Base-by-base conservation (phyloP, 2,888 invertebrate genomes). In the Plusia festucae region DNA sequence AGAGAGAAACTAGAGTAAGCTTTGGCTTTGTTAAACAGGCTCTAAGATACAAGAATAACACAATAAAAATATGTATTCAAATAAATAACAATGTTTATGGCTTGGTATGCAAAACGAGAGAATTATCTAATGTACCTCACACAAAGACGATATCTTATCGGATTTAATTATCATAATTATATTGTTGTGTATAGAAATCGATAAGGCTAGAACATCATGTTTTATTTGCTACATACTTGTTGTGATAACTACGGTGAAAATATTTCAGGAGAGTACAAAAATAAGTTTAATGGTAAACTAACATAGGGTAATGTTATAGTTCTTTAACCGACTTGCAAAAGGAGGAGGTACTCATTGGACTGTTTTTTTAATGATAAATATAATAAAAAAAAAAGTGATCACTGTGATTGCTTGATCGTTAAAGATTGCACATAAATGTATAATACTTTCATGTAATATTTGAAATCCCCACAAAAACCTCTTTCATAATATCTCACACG, bases 81-180 rank as follows among this genome's bases (percentile, higher is more conserved):
- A 34, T 65, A 51, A 69, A 63, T 52, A 65, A 40, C 58, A 60
- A 24, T 22, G 6, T 30, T 49, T 24, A 59, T 34, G 49, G 2
- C 9, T 44, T 59, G 32, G 18, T 18, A 62, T 53, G 20, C 46
- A 52, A 27, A 20, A 5, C n/a, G 7, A 59, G 20, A 68, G 54
- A 24, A 24, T 63, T 60, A 64, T 52, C 13, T 32, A 60, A 44
- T 30, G 11, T 60, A 70, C 70, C 30, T 49, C 51, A 44, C 40
- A 54, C 54, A 54, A 63, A 40, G 57, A 62, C 64, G 54, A 52
- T 20, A 46, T 44, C 62, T 63, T 73, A 73, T 66, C 73, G 16
- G 70, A 62, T 66, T 63, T 70, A 66, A 74, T 70, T 62, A 70
- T 73, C 59, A 49, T 54, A 30, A 53, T 51, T 53, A 32, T 52